These are phyloP conservation scores for Tarsius wallacei DNA, from an alignment of 2,797 vertebrate species.

Conservation along the genomic window DNA sequence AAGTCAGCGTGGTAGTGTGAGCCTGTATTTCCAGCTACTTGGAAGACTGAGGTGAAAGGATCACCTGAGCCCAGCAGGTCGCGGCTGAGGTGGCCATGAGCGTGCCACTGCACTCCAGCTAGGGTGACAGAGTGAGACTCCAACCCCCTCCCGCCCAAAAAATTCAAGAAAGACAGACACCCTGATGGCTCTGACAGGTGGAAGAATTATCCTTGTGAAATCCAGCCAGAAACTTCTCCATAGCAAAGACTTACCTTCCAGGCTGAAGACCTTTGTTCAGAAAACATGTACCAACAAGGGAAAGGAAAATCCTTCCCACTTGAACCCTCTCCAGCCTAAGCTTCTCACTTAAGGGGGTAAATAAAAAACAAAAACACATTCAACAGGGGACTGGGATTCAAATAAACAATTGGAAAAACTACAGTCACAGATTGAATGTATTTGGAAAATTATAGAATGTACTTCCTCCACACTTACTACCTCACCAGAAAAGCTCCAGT, in stretches of 20 bases:
- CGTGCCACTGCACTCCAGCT: too few relatives aligned
- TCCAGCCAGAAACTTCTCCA: accelerated
- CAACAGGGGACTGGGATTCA: not conserved
- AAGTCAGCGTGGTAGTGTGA: too few relatives aligned
- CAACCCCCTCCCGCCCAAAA: too few relatives aligned
- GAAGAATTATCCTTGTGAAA: not conserved
- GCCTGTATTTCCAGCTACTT: too few relatives aligned
- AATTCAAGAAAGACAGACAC: not conserved
- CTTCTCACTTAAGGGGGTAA: not conserved
- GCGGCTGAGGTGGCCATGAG: too few relatives aligned
- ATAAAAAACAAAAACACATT: not conserved
- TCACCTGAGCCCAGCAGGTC: too few relatives aligned
- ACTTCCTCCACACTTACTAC: not conserved
- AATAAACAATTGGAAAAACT: not conserved
- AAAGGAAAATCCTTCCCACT: not conserved
- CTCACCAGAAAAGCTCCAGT: not conserved
- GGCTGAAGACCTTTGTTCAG: not conserved
- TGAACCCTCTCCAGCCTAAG: not conserved
- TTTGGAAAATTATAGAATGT: not conserved
- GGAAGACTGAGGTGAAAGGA: too few relatives aligned
- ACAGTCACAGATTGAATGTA: not conserved
- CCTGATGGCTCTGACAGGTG: not conserved
- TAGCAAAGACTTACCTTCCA: not conserved
- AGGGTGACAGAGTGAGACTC: too few relatives aligned
- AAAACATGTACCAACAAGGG: not conserved